Percentiles rank a stretch among this genome's conserved stretches.
Evolutionary conservation across 2,888 invertebrate species (phyloP).

Genomic region (Hyposoter dolosus): DNA sequence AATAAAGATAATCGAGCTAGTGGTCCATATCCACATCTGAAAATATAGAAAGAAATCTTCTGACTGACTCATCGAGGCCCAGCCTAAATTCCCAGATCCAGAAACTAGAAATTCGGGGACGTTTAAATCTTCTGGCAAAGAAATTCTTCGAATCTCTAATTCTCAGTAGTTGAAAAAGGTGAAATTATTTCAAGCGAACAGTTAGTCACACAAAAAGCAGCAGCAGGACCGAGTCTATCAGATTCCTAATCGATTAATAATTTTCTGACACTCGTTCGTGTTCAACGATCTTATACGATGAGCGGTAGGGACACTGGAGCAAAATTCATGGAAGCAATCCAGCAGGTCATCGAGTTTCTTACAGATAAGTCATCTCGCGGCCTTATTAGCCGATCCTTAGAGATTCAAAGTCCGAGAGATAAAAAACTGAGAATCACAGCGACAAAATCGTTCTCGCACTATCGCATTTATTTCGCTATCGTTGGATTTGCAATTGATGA

Average conservation of each 20-base stretch:
- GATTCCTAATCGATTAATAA: background rate
- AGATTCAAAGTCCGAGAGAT: background rate
- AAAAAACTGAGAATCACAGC: no score
- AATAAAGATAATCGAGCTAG: background rate
- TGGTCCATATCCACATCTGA: background rate
- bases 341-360: background rate
- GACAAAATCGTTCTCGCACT: no score
- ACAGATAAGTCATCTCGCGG: background rate
- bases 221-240: background rate
- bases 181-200: background rate
- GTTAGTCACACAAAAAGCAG: background rate
- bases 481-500: no score
- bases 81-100: background rate
- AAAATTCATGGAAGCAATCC: background rate
- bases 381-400: background rate
- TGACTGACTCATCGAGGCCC: background rate
- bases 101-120: background rate
- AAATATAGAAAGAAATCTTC: background rate
- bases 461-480: no score
- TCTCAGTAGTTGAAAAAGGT: background rate
- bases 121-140: background rate
- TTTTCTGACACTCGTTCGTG: background rate
- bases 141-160: background rate
- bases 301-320: background rate
- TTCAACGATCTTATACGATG: background rate